These are phyloP conservation scores for Maconellicoccus hirsutus DNA, from an alignment of 1,140 invertebrate genomes.

Conservation along the genomic window DNA sequence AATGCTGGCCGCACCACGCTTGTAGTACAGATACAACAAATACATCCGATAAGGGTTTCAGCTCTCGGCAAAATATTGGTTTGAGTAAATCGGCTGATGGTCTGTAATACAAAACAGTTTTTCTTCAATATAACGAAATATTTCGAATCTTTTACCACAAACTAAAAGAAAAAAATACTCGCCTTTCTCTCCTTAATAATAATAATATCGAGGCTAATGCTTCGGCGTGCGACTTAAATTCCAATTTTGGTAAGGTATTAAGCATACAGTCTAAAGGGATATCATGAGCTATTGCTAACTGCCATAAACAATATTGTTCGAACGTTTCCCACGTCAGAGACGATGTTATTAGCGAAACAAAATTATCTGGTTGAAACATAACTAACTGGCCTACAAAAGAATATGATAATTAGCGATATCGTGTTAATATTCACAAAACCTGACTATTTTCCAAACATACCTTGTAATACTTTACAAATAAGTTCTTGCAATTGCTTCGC, in stretches of 20 bases:
- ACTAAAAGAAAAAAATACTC: constrained; percentile 31
- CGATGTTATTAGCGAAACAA: constrained; percentile 57
- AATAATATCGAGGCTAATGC: constrained; percentile 81
- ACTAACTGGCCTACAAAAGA: constrained; percentile 39
- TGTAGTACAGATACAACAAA: constrained; percentile 81
- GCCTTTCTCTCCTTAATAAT: constrained; percentile 83
- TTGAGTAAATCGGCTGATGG: constrained; percentile 75
- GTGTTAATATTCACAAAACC: too few relatives aligned
- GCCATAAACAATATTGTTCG: constrained; percentile 94
- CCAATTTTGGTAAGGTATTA: constrained; percentile 77
- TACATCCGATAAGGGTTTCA: constrained; percentile 53
- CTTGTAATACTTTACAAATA: constrained; percentile 80
- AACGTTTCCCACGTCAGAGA: constrained; percentile 92
- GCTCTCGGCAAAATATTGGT: constrained; percentile 66
- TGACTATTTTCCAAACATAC: constrained; percentile 35
- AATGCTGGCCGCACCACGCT: constrained; percentile 76
- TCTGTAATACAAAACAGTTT: constrained; percentile 35
- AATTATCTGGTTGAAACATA: constrained; percentile 64
- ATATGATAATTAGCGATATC: neutral
- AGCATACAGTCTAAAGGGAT: constrained; percentile 80
- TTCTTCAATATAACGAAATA: neutral
- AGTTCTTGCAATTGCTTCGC: constrained; percentile 77
- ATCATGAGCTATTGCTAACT: constrained; percentile 82
- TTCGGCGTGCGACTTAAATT: constrained; percentile 78
- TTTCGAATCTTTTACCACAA: neutral